Evolutionary conservation across 2,888 invertebrate species (phyloP), one percentile per base, ranked within the genome.

Genomic region (Philopedon plagiatum): DNA sequence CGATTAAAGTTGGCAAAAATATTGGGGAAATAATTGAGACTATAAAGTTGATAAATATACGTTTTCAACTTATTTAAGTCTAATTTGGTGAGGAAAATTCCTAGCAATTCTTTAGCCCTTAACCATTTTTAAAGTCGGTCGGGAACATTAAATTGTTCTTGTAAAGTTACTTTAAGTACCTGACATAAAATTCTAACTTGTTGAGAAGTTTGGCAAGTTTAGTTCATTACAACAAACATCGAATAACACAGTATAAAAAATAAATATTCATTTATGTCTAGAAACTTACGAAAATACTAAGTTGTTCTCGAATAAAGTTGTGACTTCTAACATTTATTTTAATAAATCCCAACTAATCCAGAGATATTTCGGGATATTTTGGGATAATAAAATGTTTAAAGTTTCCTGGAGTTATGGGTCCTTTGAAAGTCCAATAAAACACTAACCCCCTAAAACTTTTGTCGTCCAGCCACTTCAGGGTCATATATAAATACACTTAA

Each of bases 271-370:
- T 46, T 46, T 46, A 46, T 23, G 46, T 46, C 23, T n/a, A 23
- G 21, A 11, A 46, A 46, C 21, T 46, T 46, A 23, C 19, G 7
- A 44, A 18, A 44, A 9, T 18, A 19, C 44, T 44, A 46, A n/a
- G 4, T 21, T 46, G 21, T 23, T 23, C 11, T 23, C 5, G 4
- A 46, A 21, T 23, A 46, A 46, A 46, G 26, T 26, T 51, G 11
- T 26, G 57, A 57, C 57, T 41, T 46, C 13, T n/a, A 34, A 57
- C 66, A 66, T 66, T 66, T 57, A 66, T 66, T 66, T 66, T 46
- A 66, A 66, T 66, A 44, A 46, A 57, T 58, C 26, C 51, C 44
- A 41, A 58, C 57, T 57, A 58, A 66, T 66, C 57, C 57, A 5
- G 32, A 58, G 44, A 56, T 32, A 58, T 44, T 54, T 65, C 41